phyloP scores from a whole-genome alignment of 2,113 vertebrate genomes.

The Martes martes region DNA sequence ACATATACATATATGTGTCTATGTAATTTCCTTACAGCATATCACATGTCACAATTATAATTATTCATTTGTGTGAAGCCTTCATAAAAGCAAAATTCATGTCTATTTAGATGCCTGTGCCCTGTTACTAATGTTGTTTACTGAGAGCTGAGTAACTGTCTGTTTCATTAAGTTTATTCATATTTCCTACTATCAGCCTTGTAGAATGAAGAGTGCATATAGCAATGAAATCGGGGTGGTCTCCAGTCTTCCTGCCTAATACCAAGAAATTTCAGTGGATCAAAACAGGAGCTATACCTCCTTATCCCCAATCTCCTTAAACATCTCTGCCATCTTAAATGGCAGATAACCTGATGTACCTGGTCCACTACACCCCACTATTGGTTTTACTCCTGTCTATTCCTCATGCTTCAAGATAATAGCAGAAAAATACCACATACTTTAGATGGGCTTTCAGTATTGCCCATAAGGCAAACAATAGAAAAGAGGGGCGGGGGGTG shows the following conservation, averaged over 20 bases:
- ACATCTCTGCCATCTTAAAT: neutral
- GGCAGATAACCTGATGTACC: neutral
- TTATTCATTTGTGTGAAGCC: neutral
- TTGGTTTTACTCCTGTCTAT: neutral
- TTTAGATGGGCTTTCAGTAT: neutral
- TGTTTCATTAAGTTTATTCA: neutral
- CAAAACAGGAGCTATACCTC: neutral
- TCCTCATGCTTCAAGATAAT: neutral
- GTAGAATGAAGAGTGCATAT: neutral
- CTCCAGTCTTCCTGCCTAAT: neutral
- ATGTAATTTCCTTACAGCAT: neutral
- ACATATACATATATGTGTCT: neutral
- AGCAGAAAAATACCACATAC: neutral
- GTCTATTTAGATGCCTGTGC: neutral
- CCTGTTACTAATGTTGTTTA: neutral
- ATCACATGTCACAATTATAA: neutral
- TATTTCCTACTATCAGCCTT: neutral
- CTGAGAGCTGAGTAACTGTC: neutral
- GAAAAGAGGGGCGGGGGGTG: neutral
- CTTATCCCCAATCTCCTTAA: neutral
- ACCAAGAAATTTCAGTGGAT: neutral
- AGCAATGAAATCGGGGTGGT: neutral
- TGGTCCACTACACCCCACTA: neutral
- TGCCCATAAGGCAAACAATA: neutral
- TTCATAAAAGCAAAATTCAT: conserved; percentile 24